Percentiles rank a stretch among this genome's conserved stretches.
Conservation (phyloP, 2,113 vertebrate species). For the Proterorhinus semilunaris region DNA sequence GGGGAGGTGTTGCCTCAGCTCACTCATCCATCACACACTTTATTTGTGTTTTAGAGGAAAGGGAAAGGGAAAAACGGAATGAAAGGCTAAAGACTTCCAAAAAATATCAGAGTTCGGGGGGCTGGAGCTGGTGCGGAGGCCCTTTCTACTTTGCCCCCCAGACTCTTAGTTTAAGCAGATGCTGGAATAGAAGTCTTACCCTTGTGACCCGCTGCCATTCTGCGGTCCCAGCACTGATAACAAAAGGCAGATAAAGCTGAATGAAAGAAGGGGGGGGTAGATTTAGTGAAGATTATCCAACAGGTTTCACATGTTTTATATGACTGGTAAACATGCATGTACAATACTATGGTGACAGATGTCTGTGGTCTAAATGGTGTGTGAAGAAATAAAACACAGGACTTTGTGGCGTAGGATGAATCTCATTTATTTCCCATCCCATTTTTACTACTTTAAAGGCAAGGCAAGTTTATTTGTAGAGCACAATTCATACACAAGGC, state of each 20-base stretch:
- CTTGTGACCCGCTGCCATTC: constrained; percentile 60
- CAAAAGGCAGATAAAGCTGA: constrained; percentile 76
- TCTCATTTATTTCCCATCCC: too few species aligned
- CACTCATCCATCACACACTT: constrained; percentile 79
- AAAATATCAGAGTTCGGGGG: constrained; percentile 72
- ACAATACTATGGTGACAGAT: constrained; percentile 18
- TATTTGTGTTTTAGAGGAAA: constrained; percentile 78
- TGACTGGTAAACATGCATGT: constrained; percentile 25
- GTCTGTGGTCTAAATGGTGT: constrained; percentile 47
- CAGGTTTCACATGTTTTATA: constrained; percentile 41
- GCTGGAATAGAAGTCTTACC: constrained; percentile 70
- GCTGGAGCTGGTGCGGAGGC: constrained; percentile 51
- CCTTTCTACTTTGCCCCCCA: constrained; percentile 39
- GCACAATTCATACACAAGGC: too few species aligned
- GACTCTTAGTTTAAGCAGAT: constrained; percentile 56
- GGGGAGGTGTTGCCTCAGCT: constrained; percentile 77
- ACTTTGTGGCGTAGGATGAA: neutral
- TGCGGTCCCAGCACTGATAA: constrained; percentile 55
- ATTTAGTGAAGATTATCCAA: constrained; percentile 66
- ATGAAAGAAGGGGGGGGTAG: constrained; percentile 25
- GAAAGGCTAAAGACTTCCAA: constrained; percentile 66
- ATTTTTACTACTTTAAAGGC: too few species aligned
- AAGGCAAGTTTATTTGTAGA: too few species aligned
- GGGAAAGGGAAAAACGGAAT: constrained; percentile 61
- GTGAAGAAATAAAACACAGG: neutral